phyloP scores from a whole-genome alignment of 2,797 vertebrate genomes.

The Bradypodion ventrale region DNA sequence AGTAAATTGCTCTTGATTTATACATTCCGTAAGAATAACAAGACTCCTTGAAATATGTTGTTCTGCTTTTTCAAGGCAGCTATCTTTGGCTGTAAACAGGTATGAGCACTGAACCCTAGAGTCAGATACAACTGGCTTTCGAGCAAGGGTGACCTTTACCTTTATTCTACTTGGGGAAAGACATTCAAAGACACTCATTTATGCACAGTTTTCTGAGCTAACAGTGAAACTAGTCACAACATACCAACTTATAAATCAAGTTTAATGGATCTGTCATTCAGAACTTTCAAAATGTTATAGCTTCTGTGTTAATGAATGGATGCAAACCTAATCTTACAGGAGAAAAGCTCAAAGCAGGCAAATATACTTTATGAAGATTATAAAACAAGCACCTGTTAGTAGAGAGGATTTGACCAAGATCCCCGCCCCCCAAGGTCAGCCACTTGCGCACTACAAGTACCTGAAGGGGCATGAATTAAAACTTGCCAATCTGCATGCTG shows the following conservation, averaged over 20 bases:
- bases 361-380: rapidly evolving
- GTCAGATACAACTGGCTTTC: no score
- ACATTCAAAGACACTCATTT: neutral
- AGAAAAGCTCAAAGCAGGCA: neutral
- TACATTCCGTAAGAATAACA: neutral
- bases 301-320: neutral
- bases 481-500: neutral
- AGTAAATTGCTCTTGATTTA: neutral
- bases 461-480: neutral
- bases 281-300: neutral
- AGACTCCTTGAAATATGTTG: neutral
- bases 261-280: neutral
- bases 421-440: neutral
- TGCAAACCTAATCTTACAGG: neutral
- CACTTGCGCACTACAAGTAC: neutral
- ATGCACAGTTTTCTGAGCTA: neutral
- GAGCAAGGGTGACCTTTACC: no score
- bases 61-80: neutral
- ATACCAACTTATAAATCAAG: neutral
- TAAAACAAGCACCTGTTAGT: neutral
- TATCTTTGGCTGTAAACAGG: no score
- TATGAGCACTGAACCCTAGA: no score
- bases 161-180: neutral
- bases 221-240: neutral
- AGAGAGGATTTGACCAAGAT: neutral